Percentiles rank a stretch among this genome's conserved stretches.
Evolutionary conservation across 2,888 invertebrate genomes (phyloP).

Genomic region (Harpalus rufipes): DNA sequence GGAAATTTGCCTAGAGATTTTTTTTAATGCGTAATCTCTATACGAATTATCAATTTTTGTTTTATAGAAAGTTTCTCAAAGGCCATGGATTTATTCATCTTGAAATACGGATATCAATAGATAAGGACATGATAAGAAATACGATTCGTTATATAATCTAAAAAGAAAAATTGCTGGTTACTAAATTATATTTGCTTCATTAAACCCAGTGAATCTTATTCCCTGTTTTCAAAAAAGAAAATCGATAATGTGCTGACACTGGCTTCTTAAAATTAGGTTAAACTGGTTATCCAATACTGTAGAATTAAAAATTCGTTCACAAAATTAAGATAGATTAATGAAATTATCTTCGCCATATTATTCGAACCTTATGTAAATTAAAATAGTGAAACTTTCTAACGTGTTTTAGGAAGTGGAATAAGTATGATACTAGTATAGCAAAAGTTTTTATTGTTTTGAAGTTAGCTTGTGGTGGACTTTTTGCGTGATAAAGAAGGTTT

Average conservation of each 20-base stretch:
- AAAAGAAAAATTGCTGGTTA: neutral
- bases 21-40: too few relatives aligned
- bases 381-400: neutral
- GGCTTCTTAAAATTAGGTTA: neutral
- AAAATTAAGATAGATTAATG: neutral
- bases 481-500: neutral
- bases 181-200: slow-evolving; percentile 6
- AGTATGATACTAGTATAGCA: neutral
- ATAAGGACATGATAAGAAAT: neutral
- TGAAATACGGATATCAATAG: neutral
- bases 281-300: neutral
- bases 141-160: neutral
- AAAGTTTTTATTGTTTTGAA: neutral
- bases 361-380: neutral
- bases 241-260: neutral
- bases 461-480: neutral
- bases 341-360: neutral
- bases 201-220: neutral
- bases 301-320: neutral
- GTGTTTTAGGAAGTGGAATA: neutral
- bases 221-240: neutral
- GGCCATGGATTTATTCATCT: neutral
- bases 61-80: too few relatives aligned
- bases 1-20: too few relatives aligned
- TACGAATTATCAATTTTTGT: too few relatives aligned